phyloP scores from a whole-genome alignment of 2,797 vertebrate genomes.

The Gymnoscopelus braueri region DNA sequence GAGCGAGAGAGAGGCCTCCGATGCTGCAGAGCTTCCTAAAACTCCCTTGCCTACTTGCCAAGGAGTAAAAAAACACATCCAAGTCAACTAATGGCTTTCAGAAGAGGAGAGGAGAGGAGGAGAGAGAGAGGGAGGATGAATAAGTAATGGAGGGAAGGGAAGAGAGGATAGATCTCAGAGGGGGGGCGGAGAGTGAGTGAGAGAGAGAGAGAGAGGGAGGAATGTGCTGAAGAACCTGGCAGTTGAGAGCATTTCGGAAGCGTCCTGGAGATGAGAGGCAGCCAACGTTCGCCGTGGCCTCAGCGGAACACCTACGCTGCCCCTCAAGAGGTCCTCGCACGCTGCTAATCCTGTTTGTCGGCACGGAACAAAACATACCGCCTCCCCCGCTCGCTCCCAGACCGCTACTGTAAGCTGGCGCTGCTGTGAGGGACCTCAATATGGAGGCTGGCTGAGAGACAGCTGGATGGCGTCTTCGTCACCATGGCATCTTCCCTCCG shows the following conservation, averaged over 20 bases:
- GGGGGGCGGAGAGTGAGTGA: background rate
- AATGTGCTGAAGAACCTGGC: constrained; percentile 54
- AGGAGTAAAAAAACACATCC: constrained; percentile 25
- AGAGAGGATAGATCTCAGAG: background rate
- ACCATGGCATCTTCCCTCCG: constrained; percentile 11
- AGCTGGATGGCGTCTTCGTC: constrained; percentile 37
- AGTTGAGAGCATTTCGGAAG: constrained; percentile 57
- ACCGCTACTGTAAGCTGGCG: constrained; percentile 30
- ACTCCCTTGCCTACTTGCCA: constrained; percentile 21
- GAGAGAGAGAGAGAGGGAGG: constrained; percentile 17
- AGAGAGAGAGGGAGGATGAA: constrained; percentile 36
- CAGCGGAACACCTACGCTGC: constrained; percentile 58
- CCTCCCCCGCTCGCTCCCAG: constrained; percentile 20
- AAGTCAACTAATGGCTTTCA: constrained; percentile 54
- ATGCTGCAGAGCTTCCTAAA: background rate
- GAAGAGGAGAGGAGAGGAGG: background rate
- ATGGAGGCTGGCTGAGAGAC: constrained; percentile 40
- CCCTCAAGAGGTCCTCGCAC: constrained; percentile 59
- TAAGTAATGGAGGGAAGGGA: constrained; percentile 51
- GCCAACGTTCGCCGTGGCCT: constrained; percentile 59
- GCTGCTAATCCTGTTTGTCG: constrained; percentile 60
- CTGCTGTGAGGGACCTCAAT: constrained; percentile 39
- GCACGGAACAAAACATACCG: constrained; percentile 8
- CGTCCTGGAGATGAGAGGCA: constrained; percentile 55
- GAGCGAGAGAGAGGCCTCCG: background rate